phyloP scores from a whole-genome alignment of 1,140 invertebrate genomes.

The Lutraria rhynchaena region DNA sequence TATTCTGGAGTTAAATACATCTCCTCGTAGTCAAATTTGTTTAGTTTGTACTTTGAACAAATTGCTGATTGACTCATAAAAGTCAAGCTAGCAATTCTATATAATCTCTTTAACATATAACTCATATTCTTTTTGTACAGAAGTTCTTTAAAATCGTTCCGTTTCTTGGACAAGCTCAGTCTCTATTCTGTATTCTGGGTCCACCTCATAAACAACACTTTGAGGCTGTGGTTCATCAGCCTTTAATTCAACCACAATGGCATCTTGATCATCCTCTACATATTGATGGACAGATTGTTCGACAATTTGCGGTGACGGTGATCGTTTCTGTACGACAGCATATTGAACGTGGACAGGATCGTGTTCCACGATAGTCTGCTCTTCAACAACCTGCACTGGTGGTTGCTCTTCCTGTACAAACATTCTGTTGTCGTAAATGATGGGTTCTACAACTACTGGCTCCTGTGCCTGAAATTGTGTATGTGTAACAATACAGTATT shows the following conservation, averaged over 20 bases:
- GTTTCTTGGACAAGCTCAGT: slow-evolving; percentile 12
- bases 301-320: slow-evolving; percentile 8
- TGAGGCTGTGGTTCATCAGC: slow-evolving; percentile 5
- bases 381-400: background rate
- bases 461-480: background rate
- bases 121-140: too few relatives aligned
- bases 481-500: too few relatives aligned
- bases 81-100: too few relatives aligned
- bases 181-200: slow-evolving; percentile 40
- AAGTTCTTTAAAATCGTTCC: too few relatives aligned
- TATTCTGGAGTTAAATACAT: too few relatives aligned
- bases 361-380: background rate
- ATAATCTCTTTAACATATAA: too few relatives aligned
- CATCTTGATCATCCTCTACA: slow-evolving; percentile 36
- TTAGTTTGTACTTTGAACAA: too few relatives aligned
- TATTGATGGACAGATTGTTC: background rate
- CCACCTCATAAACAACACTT: slow-evolving; percentile 1
- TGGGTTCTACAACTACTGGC: slow-evolving; percentile 35
- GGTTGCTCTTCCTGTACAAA: slow-evolving; percentile 11
- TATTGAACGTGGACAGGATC: slow-evolving; percentile 57
- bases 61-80: too few relatives aligned
- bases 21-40: too few relatives aligned
- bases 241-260: slow-evolving; percentile 42
- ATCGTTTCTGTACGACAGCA: slow-evolving; percentile 40
- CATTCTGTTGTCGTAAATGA: slow-evolving; percentile 50